A percentile compares a stretch with the other conserved stretches of the same genome.
phyloP scores from a whole-genome alignment of 1,140 invertebrate species.

The Stegodyphus mimosarum region DNA sequence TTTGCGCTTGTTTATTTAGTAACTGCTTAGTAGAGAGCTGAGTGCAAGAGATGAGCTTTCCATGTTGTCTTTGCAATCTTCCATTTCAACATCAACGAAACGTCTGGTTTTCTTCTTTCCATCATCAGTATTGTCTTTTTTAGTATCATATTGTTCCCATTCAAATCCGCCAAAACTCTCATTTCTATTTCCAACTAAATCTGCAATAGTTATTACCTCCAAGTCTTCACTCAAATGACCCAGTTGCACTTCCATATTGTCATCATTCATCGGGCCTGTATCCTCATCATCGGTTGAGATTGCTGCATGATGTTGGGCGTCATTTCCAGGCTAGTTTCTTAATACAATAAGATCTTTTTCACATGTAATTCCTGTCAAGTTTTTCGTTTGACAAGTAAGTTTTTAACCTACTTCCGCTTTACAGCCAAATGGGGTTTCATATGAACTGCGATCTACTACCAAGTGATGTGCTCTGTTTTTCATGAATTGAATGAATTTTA shows the following conservation, averaged over 20 bases:
- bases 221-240: conserved; percentile 5
- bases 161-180: not conserved
- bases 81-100: not conserved
- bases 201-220: not conserved
- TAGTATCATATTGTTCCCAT: not conserved
- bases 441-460: conserved; percentile 51
- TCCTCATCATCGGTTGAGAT: conserved; percentile 6
- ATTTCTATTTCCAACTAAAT: not conserved
- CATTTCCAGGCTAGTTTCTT: conserved; percentile 12
- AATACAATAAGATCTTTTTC: conserved; percentile 19
- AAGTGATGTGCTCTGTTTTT: conserved; percentile 48
- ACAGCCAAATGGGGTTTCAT: conserved; percentile 61
- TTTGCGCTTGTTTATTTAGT: not conserved
- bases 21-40: not conserved
- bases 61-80: not conserved
- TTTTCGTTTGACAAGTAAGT: not conserved
- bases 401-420: conserved; percentile 12
- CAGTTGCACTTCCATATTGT: conserved; percentile 4
- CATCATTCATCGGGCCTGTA: not conserved
- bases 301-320: conserved; percentile 12
- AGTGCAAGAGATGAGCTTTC: not conserved
- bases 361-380: not conserved
- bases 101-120: not conserved
- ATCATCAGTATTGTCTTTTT: not conserved
- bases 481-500: conserved; percentile 59